Conservation (phyloP, 2,797 vertebrate genomes). For the Pipistrellus pygmaeus region DNA sequence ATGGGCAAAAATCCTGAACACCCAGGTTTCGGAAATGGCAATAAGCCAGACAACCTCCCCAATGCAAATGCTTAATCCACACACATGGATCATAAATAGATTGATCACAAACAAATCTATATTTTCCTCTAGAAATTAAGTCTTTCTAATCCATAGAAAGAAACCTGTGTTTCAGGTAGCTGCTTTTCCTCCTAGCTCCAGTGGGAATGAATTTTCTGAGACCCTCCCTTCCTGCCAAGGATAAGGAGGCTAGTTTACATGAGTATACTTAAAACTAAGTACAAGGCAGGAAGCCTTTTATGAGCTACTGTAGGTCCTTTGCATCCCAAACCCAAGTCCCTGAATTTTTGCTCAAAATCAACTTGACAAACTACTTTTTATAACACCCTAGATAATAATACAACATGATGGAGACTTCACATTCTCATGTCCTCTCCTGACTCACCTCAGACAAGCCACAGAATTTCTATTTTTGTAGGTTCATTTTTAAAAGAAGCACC, state of each 20-base stretch:
- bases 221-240: background rate
- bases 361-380: background rate
- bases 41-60: background rate
- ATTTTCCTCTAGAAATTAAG: constrained; percentile 42
- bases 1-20: background rate
- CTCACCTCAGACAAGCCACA: background rate
- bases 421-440: background rate
- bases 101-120: background rate
- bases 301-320: background rate
- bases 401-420: background rate
- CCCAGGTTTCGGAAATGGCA: background rate
- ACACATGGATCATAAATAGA: background rate
- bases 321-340: background rate
- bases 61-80: background rate
- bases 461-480: background rate
- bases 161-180: background rate
- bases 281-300: background rate
- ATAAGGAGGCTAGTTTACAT: background rate
- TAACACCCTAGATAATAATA: background rate
- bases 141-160: background rate
- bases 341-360: background rate
- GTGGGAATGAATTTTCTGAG: constrained; percentile 11
- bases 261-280: background rate
- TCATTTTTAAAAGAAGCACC: background rate
- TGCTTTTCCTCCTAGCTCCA: background rate